Conservation (phyloP, 2,797 vertebrate species). For the Nyctalus aviator region DNA sequence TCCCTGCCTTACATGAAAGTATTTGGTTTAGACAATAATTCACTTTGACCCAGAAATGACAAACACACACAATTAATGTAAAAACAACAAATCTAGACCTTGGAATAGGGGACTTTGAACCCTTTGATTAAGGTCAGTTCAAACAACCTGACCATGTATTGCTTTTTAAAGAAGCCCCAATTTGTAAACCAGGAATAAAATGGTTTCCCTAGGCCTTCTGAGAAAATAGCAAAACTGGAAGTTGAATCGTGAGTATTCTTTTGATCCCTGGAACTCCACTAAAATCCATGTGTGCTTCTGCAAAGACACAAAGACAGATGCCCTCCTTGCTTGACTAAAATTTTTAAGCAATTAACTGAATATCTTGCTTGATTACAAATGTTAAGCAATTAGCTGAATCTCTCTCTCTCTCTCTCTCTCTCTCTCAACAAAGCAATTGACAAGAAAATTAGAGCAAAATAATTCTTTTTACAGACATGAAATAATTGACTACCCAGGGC, state of each 20-base stretch:
- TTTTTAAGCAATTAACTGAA: not conserved
- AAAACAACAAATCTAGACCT: slow-evolving; percentile 73
- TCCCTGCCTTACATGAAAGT: slow-evolving; percentile 86
- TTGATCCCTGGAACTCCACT: not conserved
- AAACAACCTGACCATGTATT: slow-evolving; percentile 72
- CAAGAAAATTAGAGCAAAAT: not conserved
- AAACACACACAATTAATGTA: slow-evolving; percentile 82
- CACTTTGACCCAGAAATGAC: slow-evolving; percentile 86
- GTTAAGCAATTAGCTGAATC: not conserved
- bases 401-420: not conserved
- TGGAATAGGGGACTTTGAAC: slow-evolving; percentile 57
- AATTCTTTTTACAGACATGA: slow-evolving; percentile 6
- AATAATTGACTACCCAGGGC: slow-evolving; percentile 45
- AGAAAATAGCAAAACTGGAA: slow-evolving; percentile 11
- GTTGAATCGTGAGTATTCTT: not conserved
- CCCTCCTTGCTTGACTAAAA: not conserved
- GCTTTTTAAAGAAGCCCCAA: slow-evolving; percentile 5
- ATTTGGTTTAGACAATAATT: slow-evolving; percentile 84
- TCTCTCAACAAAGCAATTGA: not conserved
- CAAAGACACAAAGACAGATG: slow-evolving; percentile 4
- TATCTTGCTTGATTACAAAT: not conserved
- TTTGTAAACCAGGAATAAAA: slow-evolving; percentile 54
- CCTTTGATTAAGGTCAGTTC: slow-evolving; percentile 80
- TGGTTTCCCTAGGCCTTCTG: not conserved
- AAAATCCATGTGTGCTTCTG: not conserved